These are phyloP conservation scores for Synergus gifuensis DNA, from an alignment of 2,888 invertebrate genomes.

Conservation along the genomic window DNA sequence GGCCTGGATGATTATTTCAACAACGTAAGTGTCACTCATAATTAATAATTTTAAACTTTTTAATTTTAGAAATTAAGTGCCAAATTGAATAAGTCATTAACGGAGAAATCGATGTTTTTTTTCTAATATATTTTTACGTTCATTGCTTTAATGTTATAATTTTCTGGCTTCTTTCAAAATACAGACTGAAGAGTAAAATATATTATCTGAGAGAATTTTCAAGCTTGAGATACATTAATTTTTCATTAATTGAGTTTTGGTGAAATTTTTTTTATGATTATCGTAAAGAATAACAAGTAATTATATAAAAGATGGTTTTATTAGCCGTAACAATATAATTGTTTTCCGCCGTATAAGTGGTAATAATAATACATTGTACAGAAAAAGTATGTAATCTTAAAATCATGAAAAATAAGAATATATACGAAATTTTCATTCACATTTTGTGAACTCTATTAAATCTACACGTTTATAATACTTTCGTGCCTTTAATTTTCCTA, in stretches of 20 bases:
- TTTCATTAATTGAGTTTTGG: not conserved
- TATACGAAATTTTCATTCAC: not conserved
- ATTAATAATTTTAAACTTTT: no score
- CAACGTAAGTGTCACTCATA: no score
- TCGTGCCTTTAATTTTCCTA: conserved; percentile 2
- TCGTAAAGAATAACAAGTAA: not conserved
- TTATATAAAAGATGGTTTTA: not conserved
- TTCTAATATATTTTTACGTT: no score
- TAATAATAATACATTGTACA: not conserved
- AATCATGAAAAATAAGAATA: not conserved
- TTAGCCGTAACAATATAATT: not conserved
- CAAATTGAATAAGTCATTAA: no score
- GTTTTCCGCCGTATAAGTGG: not conserved
- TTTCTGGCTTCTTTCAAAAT: no score
- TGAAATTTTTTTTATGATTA: not conserved
- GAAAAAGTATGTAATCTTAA: not conserved
- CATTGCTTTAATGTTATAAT: no score
- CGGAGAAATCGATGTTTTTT: no score
- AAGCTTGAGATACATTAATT: not conserved
- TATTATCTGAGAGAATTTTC: no score
- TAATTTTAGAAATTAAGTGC: no score
- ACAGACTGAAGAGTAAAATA: no score
- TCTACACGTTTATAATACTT: conserved; percentile 4
- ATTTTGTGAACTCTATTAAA: not conserved
- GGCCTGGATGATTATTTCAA: no score